These are phyloP conservation scores for Sylvia atricapilla DNA, from an alignment of 2,113 vertebrate genomes.

Conservation along the genomic window DNA sequence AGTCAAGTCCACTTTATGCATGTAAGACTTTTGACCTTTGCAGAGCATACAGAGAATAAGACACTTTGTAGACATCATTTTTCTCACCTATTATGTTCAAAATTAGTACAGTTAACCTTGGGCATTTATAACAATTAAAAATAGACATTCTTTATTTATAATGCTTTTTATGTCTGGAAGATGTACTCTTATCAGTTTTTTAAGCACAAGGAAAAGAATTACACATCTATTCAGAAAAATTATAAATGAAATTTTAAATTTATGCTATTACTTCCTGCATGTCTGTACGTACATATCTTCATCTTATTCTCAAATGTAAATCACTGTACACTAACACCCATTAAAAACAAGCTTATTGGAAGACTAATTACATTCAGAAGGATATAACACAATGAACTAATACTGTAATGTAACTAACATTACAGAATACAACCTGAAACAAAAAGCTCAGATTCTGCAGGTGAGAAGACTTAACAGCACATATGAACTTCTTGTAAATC, in stretches of 20 bases:
- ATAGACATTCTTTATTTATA: not conserved
- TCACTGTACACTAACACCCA: not conserved
- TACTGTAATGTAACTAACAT: not conserved
- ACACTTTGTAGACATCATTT: accelerated
- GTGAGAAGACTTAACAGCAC: not conserved
- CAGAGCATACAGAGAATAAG: not conserved
- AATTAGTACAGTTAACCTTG: not conserved
- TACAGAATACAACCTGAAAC: not conserved
- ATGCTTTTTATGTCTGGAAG: not conserved
- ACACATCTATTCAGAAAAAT: not conserved
- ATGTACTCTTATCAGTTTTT: not conserved
- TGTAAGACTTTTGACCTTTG: not conserved
- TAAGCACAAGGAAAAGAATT: not conserved
- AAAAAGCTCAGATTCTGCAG: not conserved
- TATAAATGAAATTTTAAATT: not conserved
- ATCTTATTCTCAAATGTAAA: not conserved
- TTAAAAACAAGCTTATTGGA: not conserved
- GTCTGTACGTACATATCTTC: not conserved
- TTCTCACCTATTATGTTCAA: not conserved
- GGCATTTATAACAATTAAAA: not conserved
- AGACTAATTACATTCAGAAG: not conserved
- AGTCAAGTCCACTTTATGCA: not conserved
- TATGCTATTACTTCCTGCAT: not conserved
- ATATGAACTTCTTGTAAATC: accelerated
- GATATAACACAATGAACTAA: not conserved